phyloP scores from a whole-genome alignment of 1,140 invertebrate species.

The Trachelipus rathkii region DNA sequence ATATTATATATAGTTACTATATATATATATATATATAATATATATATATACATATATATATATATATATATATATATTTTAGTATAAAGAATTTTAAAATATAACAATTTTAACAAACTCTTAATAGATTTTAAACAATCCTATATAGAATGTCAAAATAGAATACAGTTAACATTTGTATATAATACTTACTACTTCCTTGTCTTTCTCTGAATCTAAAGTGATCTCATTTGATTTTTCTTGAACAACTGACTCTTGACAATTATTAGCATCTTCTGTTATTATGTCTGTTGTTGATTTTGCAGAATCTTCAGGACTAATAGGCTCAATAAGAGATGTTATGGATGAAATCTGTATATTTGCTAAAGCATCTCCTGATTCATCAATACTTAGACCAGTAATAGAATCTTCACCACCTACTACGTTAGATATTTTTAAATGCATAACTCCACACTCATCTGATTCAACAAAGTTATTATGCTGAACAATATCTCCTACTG shows the following conservation, averaged over 20 bases:
- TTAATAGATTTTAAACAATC: background rate
- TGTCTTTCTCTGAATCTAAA: background rate
- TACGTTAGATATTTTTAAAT: conserved; percentile 44
- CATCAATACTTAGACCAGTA: conserved; percentile 38
- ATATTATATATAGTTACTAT: too few relatives aligned
- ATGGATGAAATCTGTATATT: conserved; percentile 42
- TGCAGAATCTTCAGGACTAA: conserved; percentile 32
- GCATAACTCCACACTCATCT: conserved; percentile 39
- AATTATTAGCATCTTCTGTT: too few relatives aligned
- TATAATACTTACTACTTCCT: background rate
- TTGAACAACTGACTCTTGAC: too few relatives aligned
- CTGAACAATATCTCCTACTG: conserved; percentile 41
- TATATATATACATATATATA: too few relatives aligned
- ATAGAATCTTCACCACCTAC: conserved; percentile 43
- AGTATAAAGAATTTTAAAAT: too few relatives aligned
- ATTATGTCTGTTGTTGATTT: background rate
- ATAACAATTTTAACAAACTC: too few relatives aligned
- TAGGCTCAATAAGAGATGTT: conserved; percentile 35
- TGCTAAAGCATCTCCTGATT: conserved; percentile 36
- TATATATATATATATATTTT: too few relatives aligned
- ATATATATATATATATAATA: too few relatives aligned
- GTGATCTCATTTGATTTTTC: too few relatives aligned
- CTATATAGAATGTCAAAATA: background rate
- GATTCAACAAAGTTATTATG: conserved; percentile 38
- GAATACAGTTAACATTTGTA: background rate